phyloP scores from a whole-genome alignment of 2,888 invertebrate genomes.

The Heliconius hortense region DNA sequence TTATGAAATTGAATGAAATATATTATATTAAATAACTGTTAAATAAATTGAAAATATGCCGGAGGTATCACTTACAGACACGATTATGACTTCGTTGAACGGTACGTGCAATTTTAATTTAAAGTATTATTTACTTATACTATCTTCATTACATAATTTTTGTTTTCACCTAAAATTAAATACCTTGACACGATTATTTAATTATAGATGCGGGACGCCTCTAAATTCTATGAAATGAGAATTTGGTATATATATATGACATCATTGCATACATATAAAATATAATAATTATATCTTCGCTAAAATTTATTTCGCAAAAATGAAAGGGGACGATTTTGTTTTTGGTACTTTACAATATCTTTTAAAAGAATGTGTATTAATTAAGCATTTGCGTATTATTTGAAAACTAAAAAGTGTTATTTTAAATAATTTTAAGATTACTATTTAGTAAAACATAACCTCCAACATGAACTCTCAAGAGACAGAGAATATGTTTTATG shows the following conservation, averaged over 20 bases:
- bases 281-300: not conserved
- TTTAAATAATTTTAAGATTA: not conserved
- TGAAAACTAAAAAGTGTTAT: not conserved
- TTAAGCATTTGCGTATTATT: not conserved
- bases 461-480: not conserved
- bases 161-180: constrained; percentile 60
- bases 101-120: constrained; percentile 53
- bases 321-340: constrained; percentile 47
- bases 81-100: constrained; percentile 67
- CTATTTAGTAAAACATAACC: not conserved
- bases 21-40: not conserved
- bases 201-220: constrained; percentile 71
- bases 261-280: constrained; percentile 45
- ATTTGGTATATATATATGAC: constrained; percentile 48
- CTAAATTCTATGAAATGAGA: constrained; percentile 53
- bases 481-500: constrained; percentile 5
- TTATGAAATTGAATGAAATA: constrained; percentile 22
- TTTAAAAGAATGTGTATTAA: not conserved
- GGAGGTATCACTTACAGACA: constrained; percentile 66
- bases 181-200: constrained; percentile 70
- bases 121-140: constrained; percentile 42
- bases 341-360: constrained; percentile 46
- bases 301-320: constrained; percentile 35
- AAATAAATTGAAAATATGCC: constrained; percentile 55
- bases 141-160: constrained; percentile 68